Conservation (phyloP, 2,113 vertebrate genomes). For the Tylochromis polylepis region DNA sequence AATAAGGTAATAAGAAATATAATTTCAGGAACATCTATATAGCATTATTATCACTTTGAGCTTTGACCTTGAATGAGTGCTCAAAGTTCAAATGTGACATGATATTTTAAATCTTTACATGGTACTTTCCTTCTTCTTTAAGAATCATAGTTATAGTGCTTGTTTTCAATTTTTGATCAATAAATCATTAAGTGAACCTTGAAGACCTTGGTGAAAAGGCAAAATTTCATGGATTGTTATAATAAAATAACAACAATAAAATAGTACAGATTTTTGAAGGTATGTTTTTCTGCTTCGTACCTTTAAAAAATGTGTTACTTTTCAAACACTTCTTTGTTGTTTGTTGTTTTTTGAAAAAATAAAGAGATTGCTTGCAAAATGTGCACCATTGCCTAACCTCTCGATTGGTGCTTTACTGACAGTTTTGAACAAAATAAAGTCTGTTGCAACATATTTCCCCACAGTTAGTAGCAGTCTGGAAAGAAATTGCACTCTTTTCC, state of each 20-base stretch:
- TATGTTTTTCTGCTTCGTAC: neutral
- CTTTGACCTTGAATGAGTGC: too few species aligned
- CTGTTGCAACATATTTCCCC: neutral
- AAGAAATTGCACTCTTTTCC: neutral
- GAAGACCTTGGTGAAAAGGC: neutral
- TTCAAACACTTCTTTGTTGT: neutral
- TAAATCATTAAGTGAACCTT: neutral
- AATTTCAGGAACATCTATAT: too few species aligned
- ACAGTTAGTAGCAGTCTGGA: neutral
- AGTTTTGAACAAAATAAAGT: neutral
- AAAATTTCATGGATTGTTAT: neutral
- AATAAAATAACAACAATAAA: neutral
- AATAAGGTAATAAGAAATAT: too few species aligned
- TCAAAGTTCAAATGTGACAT: neutral
- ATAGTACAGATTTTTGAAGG: neutral
- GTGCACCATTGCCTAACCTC: neutral
- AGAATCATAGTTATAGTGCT: neutral
- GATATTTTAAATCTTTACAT: neutral
- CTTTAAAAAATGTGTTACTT: neutral
- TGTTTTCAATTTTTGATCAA: neutral
- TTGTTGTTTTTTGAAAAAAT: neutral
- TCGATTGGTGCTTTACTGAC: neutral
- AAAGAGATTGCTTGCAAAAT: neutral
- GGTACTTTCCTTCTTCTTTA: neutral
- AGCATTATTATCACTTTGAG: too few species aligned